Evolutionary conservation across 2,888 invertebrate genomes (phyloP).

Genomic region (Euspilapteryx auroguttella): DNA sequence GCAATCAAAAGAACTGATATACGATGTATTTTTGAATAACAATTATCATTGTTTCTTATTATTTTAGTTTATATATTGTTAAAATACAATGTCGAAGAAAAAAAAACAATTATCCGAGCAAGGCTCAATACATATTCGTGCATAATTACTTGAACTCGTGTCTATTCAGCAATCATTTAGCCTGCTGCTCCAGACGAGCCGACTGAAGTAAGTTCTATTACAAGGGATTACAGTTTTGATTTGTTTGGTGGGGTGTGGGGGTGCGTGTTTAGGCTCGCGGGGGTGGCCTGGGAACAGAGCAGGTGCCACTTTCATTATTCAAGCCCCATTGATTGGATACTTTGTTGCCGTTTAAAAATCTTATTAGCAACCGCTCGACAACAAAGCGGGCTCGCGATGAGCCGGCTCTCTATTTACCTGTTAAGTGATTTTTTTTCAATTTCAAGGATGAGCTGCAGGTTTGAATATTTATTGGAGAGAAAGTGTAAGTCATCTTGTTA

Average conservation of each 20-base stretch:
- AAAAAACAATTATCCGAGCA: too few species aligned
- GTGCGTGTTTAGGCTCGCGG: conserved; percentile 42
- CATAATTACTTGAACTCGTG: conserved; percentile 47
- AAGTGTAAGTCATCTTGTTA: conserved; percentile 57
- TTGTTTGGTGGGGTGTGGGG: conserved; percentile 18
- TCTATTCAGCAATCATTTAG: conserved; percentile 16
- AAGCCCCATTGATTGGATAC: conserved; percentile 59
- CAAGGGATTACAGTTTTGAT: conserved; percentile 18
- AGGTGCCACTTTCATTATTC: conserved; percentile 60
- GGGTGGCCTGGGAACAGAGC: conserved; percentile 47
- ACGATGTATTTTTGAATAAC: too few species aligned
- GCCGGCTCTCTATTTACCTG: conserved; percentile 43
- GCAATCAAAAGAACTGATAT: too few species aligned
- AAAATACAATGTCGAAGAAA: too few species aligned
- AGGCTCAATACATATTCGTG: too few species aligned
- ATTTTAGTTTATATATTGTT: too few species aligned
- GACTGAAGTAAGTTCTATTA: conserved; percentile 16
- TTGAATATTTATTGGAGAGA: conserved; percentile 24
- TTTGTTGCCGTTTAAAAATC: conserved; percentile 61
- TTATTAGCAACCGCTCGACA: conserved; percentile 53
- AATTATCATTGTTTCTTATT: too few species aligned
- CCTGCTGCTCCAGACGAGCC: too few species aligned
- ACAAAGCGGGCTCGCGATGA: conserved; percentile 30
- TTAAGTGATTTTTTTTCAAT: conserved; percentile 60
- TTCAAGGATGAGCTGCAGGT: conserved; percentile 45